Evolutionary conservation across 2,113 vertebrate genomes (phyloP).

Genomic region (Indri indri): DNA sequence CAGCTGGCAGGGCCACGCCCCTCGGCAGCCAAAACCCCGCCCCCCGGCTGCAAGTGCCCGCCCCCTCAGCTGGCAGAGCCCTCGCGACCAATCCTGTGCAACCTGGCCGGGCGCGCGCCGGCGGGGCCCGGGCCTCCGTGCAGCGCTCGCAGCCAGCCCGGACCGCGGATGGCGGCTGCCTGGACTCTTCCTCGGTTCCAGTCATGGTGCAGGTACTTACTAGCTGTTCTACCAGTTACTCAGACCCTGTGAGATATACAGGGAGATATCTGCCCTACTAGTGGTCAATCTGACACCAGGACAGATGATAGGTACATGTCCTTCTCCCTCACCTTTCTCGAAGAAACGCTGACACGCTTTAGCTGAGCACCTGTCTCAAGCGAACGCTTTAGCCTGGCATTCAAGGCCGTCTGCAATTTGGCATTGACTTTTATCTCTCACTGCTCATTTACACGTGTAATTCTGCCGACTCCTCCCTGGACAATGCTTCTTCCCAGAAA

Average conservation of each 20-base stretch:
- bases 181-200: not conserved
- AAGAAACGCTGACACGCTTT: not conserved
- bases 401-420: not conserved
- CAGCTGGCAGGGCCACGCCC: not conserved
- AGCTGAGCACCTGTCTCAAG: not conserved
- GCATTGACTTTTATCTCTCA: not conserved
- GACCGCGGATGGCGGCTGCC: not conserved
- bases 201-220: too few relatives aligned
- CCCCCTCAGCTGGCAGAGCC: not conserved
- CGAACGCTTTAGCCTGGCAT: not conserved
- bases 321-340: not conserved
- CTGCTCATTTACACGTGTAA: not conserved
- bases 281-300: not conserved
- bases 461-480: not conserved
- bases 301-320: not conserved
- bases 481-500: not conserved
- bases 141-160: accelerated
- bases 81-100: not conserved
- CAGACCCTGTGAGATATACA: not conserved
- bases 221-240: not conserved
- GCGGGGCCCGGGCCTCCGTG: accelerated
- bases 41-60: not conserved
- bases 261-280: not conserved
- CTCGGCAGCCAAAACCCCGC: not conserved
- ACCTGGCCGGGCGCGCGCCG: not conserved